phyloP scores from a whole-genome alignment of 2,888 invertebrate genomes.

The Torymus tubicola region DNA sequence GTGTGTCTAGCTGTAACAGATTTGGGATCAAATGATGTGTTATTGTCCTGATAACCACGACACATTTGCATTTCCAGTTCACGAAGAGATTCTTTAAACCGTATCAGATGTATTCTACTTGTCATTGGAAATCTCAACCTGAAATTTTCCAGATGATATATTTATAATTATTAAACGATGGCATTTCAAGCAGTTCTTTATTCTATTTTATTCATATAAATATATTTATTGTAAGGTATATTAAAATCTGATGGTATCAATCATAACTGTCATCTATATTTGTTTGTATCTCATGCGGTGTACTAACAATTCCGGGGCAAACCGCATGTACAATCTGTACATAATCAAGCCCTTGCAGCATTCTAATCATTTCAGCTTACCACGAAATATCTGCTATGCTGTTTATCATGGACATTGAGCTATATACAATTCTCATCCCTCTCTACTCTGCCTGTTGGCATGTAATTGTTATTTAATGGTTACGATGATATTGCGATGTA shows the following conservation, averaged over 20 bases:
- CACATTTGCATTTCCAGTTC: too few relatives aligned
- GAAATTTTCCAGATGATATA: neutral
- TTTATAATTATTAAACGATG: too few relatives aligned
- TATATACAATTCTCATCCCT: conserved; percentile 13
- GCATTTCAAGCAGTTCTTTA: too few relatives aligned
- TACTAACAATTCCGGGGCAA: neutral
- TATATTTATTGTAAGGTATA: too few relatives aligned
- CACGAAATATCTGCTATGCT: conserved; percentile 30
- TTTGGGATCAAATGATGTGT: conserved; percentile 30
- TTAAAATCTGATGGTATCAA: too few relatives aligned
- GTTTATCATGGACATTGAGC: conserved; percentile 47
- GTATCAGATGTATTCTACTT: too few relatives aligned
- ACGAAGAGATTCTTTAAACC: too few relatives aligned
- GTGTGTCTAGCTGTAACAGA: conserved; percentile 20
- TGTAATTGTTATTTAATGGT: too few relatives aligned
- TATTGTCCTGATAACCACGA: conserved; percentile 1
- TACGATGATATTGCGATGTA: too few relatives aligned
- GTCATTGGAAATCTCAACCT: neutral
- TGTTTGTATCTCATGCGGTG: too few relatives aligned
- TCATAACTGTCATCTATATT: too few relatives aligned
- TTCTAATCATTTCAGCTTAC: conserved; percentile 41
- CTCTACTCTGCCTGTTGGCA: neutral
- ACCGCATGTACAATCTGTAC: neutral
- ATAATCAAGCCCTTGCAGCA: conserved; percentile 24
- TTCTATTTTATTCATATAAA: too few relatives aligned